Percentiles rank a stretch among this genome's conserved stretches.
Evolutionary conservation across 2,888 invertebrate species (phyloP).

Genomic region (Ophioninae sp.): DNA sequence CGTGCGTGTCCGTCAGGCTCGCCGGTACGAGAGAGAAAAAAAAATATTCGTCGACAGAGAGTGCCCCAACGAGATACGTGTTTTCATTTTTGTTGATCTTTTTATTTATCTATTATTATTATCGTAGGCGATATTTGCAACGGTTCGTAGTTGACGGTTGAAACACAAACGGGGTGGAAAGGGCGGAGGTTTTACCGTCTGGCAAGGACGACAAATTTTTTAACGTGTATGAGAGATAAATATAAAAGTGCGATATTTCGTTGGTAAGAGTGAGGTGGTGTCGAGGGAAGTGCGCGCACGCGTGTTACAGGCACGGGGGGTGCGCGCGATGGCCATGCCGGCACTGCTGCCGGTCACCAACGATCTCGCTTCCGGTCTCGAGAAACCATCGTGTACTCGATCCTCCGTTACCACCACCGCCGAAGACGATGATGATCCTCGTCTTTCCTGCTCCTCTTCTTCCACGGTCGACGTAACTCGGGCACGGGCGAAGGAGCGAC

Average conservation of each 20-base stretch:
- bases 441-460: conserved; percentile 1
- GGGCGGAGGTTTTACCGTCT: not conserved
- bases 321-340: conserved; percentile 77
- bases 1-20: conserved; percentile 38
- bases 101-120: not conserved
- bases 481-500: conserved; percentile 13
- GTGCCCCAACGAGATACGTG: too few species aligned
- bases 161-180: not conserved
- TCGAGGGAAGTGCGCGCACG: conserved; percentile 44
- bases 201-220: not conserved
- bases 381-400: conserved; percentile 24
- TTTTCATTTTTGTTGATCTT: not conserved
- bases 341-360: conserved; percentile 74
- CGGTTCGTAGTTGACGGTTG: not conserved
- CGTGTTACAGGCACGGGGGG: conserved; percentile 68
- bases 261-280: not conserved
- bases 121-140: not conserved
- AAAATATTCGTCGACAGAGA: not conserved
- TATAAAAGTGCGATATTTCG: not conserved
- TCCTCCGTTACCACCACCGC: not conserved
- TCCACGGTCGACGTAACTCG: not conserved
- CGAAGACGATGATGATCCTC: conserved; percentile 14
- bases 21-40: conserved; percentile 11
- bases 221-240: not conserved
- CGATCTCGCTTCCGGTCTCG: conserved; percentile 69